Evolutionary conservation across 2,888 invertebrate genomes (phyloP).

Genomic region (Microplitis deprimator): DNA sequence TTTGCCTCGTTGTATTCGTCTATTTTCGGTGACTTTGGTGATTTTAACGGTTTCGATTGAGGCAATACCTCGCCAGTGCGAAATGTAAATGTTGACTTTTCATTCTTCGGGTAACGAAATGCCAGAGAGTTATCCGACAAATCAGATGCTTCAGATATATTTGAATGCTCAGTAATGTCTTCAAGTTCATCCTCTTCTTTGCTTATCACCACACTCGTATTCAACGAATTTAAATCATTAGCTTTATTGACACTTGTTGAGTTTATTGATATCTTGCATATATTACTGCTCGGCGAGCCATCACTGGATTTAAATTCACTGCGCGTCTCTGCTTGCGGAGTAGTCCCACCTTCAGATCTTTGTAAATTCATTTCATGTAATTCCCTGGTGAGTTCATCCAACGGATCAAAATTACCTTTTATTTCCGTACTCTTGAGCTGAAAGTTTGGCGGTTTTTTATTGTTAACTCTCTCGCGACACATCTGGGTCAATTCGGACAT

Average conservation of each 20-base stretch:
- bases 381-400: conserved; percentile 56
- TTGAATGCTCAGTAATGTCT: conserved; percentile 21
- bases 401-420: conserved; percentile 51
- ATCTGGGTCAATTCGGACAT: conserved; percentile 62
- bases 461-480: conserved; percentile 50
- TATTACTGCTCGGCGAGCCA: conserved; percentile 38
- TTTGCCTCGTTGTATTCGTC: conserved; percentile 65
- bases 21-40: conserved; percentile 59
- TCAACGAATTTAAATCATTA: background rate
- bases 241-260: conserved; percentile 14
- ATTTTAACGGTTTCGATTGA: conserved; percentile 39
- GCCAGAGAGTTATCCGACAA: conserved; percentile 26
- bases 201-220: background rate
- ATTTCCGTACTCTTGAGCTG: conserved; percentile 52
- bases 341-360: conserved; percentile 36
- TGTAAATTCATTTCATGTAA: conserved; percentile 57
- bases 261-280: conserved; percentile 50
- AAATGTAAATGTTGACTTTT: conserved; percentile 33
- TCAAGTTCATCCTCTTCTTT: conserved; percentile 20
- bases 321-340: conserved; percentile 22
- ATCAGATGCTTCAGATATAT: conserved; percentile 33
- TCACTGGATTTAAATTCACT: conserved; percentile 22
- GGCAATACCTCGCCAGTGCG: conserved; percentile 24
- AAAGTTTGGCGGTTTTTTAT: conserved; percentile 47
- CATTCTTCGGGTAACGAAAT: conserved; percentile 6